Evolutionary conservation across 2,888 invertebrate genomes (phyloP), one percentile per base, ranked within the genome.

Genomic region (Psylliodes chrysocephalus): DNA sequence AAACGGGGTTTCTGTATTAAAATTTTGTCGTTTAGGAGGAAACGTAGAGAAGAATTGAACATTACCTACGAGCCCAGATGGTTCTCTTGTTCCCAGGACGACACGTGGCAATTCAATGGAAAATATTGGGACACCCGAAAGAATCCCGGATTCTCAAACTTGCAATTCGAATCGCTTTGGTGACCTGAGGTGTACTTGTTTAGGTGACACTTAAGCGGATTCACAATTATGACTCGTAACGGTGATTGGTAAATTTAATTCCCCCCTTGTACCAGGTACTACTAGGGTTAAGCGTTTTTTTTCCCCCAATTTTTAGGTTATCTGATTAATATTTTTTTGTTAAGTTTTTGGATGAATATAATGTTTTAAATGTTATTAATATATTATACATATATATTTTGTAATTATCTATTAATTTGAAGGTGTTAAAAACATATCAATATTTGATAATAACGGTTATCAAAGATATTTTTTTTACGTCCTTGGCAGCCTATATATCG

Each of bases 81-180:
- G 88, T 93, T 94, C 85, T 80, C 80, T 0, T 69, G 70, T 53
- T 75, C 73, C 7, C 70, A 73, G 15, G 75, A 78, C 6, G 79
- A 80, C 42, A 63, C 73, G 3, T 93, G 90, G 90, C 87, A 89
- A 76, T 92, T 89, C 83, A 88, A 86, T 69, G 88, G 90, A 54
- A 89, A 89, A 78, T 93, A 93, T 82, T 93, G 93, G 93, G 89
- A 89, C 74, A 84, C 84, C 66, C 80, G 88, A 35, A 89, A 89
- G 71, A 88, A 86, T 70, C 88, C 87, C 0, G 90, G 90, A 49
- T 92, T 91, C 84, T 79, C 84, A 35, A 84, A 83, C 64, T 75
- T 85, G 69, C 75, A 79, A 63, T 84, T 87, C 75, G 88, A 89
- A 62, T 81, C 85, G 66, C 83, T 90, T 60, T 90, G 90, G 90